Conservation (phyloP, 2,888 invertebrate species). For the Horisme vitalbata region DNA sequence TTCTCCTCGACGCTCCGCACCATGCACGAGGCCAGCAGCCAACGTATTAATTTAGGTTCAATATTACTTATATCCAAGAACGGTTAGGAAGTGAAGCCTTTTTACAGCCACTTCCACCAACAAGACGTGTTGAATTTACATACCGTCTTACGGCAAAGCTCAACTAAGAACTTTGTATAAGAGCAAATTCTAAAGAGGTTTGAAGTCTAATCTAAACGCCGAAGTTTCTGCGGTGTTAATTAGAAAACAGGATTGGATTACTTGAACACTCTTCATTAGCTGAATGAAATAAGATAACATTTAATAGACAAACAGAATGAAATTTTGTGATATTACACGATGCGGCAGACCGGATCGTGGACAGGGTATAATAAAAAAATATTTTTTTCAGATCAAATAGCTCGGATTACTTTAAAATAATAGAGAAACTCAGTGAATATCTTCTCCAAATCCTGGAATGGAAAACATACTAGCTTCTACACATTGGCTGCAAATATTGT, state of each 20-base stretch:
- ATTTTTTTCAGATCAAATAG: too few species aligned
- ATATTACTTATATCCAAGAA: too few species aligned
- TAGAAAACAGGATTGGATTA: constrained; percentile 62
- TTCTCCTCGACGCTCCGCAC: too few species aligned
- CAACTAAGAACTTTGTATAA: constrained; percentile 12
- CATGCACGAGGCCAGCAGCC: too few species aligned
- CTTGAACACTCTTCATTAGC: constrained; percentile 61
- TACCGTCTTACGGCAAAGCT: not conserved
- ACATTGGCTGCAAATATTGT: too few species aligned
- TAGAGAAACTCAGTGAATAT: too few species aligned
- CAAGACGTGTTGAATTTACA: constrained; percentile 3
- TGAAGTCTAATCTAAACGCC: constrained; percentile 36
- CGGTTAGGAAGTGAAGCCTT: too few species aligned
- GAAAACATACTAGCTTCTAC: too few species aligned
- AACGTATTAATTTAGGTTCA: too few species aligned
- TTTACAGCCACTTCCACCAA: not conserved
- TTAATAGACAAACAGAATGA: constrained; percentile 54
- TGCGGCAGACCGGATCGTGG: not conserved
- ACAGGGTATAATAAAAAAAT: not conserved
- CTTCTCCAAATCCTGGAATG: too few species aligned
- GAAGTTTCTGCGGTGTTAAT: constrained; percentile 53
- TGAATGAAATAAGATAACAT: constrained; percentile 71
- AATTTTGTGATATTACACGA: not conserved
- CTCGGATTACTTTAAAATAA: too few species aligned
- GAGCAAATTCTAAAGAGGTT: constrained; percentile 19